Conservation (phyloP, 1,140 invertebrate genomes). For the Drosophila navojoa region DNA sequence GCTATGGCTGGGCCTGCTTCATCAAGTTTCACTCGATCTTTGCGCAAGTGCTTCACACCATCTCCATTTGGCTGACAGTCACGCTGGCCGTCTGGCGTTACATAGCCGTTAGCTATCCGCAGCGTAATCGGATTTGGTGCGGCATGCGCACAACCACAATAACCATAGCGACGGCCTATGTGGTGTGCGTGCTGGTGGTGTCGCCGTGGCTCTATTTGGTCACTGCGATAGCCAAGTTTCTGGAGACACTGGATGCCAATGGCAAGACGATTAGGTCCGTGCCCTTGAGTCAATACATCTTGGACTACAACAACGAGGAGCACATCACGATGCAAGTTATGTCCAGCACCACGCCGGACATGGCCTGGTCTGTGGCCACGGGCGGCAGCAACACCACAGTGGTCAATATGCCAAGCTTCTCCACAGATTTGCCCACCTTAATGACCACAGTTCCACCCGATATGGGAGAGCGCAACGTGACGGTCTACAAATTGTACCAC, state of each 20-base stretch:
- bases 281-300: constrained; percentile 68
- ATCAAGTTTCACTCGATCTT: constrained; percentile 94
- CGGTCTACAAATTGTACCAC: constrained; percentile 68
- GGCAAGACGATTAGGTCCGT: constrained; percentile 82
- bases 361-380: constrained; percentile 39
- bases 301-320: constrained; percentile 64
- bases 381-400: constrained; percentile 30
- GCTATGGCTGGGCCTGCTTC: constrained; percentile 92
- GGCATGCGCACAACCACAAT: constrained; percentile 88
- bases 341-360: constrained; percentile 65
- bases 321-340: constrained; percentile 63
- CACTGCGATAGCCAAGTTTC: constrained; percentile 85
- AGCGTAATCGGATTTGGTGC: constrained; percentile 91
- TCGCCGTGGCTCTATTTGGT: constrained; percentile 94
- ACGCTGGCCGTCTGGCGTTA: constrained; percentile 96
- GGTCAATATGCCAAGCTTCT: constrained; percentile 7
- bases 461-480: constrained; percentile 61
- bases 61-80: constrained; percentile 96
- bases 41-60: constrained; percentile 93
- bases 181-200: constrained; percentile 90
- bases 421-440: constrained; percentile 39
- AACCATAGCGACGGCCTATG: constrained; percentile 91
- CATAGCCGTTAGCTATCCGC: constrained; percentile 93
- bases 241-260: constrained; percentile 84
- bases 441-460: background rate